phyloP scores from a whole-genome alignment of 2,888 invertebrate genomes.

The Agrilus mali region DNA sequence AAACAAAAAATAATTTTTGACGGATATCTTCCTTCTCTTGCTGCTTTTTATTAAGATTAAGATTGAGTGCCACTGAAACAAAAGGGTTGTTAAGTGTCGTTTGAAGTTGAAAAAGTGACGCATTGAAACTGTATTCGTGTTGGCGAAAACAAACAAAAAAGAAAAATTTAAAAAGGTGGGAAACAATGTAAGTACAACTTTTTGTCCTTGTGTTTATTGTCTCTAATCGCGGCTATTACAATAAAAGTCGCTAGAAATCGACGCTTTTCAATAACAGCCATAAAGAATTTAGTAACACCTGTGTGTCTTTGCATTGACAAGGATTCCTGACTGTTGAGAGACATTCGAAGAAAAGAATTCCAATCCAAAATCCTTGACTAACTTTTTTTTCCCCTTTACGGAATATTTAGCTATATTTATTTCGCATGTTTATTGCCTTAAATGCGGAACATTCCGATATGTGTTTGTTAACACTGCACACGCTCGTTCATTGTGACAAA shows the following conservation, averaged over 20 bases:
- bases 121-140: not conserved
- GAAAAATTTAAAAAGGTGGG: conserved; percentile 2
- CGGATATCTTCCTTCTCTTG: too few species aligned
- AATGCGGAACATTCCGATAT: too few species aligned
- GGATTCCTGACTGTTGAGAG: not conserved
- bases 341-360: conserved; percentile 4
- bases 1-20: too few species aligned
- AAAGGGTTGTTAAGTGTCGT: not conserved
- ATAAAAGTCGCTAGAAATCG: conserved; percentile 14
- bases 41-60: not conserved
- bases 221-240: conserved; percentile 11
- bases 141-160: conserved; percentile 4
- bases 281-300: conserved; percentile 19
- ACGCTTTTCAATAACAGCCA: conserved; percentile 15
- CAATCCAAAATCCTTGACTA: conserved; percentile 1
- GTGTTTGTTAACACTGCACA: too few species aligned
- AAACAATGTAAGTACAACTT: conserved; percentile 3
- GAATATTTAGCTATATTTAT: not conserved
- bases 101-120: not conserved
- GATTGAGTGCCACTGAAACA: not conserved
- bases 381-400: conserved; percentile 7
- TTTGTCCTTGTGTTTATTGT: conserved; percentile 14
- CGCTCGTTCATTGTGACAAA: too few species aligned
- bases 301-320: conserved; percentile 13
- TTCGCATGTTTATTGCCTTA: too few species aligned